Evolutionary conservation across 2,797 vertebrate genomes (phyloP).

Genomic region (Hydrocynus forskahlii): DNA sequence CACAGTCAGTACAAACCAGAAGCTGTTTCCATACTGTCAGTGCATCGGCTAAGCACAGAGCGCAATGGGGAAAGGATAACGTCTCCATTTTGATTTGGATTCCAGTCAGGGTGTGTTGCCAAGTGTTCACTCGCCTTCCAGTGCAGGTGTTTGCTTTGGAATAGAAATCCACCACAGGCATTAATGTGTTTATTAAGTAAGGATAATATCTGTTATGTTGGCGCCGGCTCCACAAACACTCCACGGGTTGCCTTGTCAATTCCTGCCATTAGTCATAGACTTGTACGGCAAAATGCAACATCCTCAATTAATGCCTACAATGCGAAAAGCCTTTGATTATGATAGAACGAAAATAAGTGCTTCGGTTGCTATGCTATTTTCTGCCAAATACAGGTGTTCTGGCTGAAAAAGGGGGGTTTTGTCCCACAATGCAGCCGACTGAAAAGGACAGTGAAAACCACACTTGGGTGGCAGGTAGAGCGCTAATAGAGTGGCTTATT

Average conservation of each 20-base stretch:
- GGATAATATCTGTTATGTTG: slow-evolving; percentile 8
- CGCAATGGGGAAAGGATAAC: background rate
- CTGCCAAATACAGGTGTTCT: background rate
- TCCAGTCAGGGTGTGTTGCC: background rate
- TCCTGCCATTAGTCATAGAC: background rate
- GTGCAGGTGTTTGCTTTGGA: slow-evolving; percentile 25
- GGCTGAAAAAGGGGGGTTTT: background rate
- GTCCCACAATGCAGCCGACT: background rate
- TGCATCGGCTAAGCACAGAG: background rate
- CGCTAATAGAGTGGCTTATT: slow-evolving; percentile 48
- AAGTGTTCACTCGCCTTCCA: slow-evolving; percentile 8
- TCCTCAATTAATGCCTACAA: background rate
- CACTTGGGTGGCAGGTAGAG: slow-evolving; percentile 41
- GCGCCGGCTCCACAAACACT: background rate
- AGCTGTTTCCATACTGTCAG: background rate
- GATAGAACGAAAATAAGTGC: background rate
- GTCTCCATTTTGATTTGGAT: slow-evolving; percentile 20
- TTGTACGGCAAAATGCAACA: background rate
- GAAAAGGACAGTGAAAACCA: slow-evolving; percentile 10
- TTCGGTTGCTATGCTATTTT: slow-evolving; percentile 3
- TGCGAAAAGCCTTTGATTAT: background rate
- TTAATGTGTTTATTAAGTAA: slow-evolving; percentile 9
- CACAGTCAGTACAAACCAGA: background rate
- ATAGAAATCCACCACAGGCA: background rate
- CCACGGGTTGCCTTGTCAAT: slow-evolving; percentile 9